Percentiles rank a stretch among this genome's conserved stretches.
These are phyloP conservation scores for Anguilla marmorata DNA, from an alignment of 2,797 vertebrate species.

Conservation along the genomic window DNA sequence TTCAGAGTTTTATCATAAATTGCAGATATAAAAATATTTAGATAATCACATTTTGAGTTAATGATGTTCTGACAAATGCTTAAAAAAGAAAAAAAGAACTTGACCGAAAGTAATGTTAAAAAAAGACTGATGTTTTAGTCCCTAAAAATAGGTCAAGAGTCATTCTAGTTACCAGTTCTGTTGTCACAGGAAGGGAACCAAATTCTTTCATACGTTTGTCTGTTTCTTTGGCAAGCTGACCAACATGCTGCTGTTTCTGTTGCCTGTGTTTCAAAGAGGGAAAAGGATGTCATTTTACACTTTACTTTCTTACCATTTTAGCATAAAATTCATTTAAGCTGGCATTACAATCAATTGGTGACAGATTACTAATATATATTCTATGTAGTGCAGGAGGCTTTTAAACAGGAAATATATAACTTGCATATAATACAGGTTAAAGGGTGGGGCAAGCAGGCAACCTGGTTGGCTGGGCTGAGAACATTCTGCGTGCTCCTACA, in stretches of 20 bases:
- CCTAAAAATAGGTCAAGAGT: background rate
- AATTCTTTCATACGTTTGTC: conserved; percentile 90
- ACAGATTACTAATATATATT: background rate
- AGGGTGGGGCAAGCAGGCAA: background rate
- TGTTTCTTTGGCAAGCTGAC: conserved; percentile 93
- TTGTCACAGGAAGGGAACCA: conserved; percentile 79
- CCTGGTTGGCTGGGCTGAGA: background rate
- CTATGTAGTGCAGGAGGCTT: background rate
- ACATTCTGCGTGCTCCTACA: background rate
- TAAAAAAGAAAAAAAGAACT: background rate
- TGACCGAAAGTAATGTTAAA: background rate
- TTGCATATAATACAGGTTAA: background rate
- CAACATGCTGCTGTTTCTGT: conserved; percentile 89
- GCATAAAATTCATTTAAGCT: background rate
- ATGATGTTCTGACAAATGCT: background rate
- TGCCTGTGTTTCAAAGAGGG: conserved; percentile 71
- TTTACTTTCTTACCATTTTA: background rate
- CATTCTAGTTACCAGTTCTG: conserved; percentile 82
- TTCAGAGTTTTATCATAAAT: too few species aligned
- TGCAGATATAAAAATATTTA: background rate
- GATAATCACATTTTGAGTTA: background rate
- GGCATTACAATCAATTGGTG: background rate
- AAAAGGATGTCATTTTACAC: conserved; percentile 7
- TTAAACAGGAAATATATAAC: background rate
- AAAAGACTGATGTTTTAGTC: background rate